A percentile compares a stretch with the other conserved stretches of the same genome.
phyloP scores from a whole-genome alignment of 2,113 vertebrate species.

The Oplegnathus fasciatus region DNA sequence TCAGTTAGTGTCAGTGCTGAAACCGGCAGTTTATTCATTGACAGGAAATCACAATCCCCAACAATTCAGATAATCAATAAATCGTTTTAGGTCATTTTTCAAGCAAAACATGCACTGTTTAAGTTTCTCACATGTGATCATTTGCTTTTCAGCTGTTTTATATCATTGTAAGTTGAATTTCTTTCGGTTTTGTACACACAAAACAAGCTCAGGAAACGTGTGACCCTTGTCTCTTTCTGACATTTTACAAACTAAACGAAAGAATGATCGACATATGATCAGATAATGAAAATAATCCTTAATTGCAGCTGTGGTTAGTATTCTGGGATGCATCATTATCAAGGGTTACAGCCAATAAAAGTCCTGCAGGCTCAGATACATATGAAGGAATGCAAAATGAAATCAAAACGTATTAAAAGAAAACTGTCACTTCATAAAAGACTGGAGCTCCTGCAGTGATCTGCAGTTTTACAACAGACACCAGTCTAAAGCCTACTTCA shows the following conservation, averaged over 20 bases:
- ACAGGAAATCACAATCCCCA: constrained; percentile 7
- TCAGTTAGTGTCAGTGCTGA: not conserved
- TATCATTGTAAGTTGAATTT: no score
- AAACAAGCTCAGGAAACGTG: not conserved
- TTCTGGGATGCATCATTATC: not conserved
- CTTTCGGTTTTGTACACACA: not conserved
- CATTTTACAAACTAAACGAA: not conserved
- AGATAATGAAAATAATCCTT: not conserved
- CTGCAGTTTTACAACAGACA: not conserved
- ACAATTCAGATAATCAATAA: not conserved
- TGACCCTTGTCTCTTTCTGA: not conserved
- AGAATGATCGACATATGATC: not conserved
- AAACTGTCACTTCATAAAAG: constrained; percentile 2
- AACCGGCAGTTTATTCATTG: constrained; percentile 18
- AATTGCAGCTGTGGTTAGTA: not conserved
- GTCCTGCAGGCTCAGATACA: not conserved
- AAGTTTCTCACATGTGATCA: not conserved
- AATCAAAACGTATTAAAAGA: not conserved
- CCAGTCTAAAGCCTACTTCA: not conserved
- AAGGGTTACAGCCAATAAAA: not conserved
- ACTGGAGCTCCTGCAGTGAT: not conserved
- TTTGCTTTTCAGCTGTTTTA: not conserved
- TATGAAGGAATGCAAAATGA: constrained; percentile 1
- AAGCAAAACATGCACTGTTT: not conserved
- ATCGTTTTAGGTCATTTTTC: not conserved